Conservation (phyloP, 2,888 invertebrate genomes). For the Pyralis farinalis region DNA sequence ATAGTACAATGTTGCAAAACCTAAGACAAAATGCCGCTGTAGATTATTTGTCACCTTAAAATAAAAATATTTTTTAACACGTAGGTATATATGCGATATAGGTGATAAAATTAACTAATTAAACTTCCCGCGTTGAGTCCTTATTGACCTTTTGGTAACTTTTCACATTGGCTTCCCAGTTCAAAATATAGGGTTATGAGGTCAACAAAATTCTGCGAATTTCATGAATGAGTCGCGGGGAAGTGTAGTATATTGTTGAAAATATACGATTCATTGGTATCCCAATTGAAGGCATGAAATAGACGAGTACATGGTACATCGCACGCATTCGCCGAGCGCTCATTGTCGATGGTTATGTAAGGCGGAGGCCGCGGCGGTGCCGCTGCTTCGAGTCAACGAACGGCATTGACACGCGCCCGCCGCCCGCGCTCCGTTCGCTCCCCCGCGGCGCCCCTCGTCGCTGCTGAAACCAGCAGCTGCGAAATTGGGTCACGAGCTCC, state of each 20-base stretch:
- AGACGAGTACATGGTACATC: conserved; percentile 46
- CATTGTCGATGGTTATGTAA: conserved; percentile 80
- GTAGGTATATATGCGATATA: too few relatives aligned
- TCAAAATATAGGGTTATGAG: too few relatives aligned
- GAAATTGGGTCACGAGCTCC: conserved; percentile 78
- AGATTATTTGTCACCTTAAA: too few relatives aligned
- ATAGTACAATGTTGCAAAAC: too few relatives aligned
- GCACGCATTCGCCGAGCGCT: conserved; percentile 64
- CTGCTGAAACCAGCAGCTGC: conserved; percentile 80
- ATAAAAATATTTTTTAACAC: too few relatives aligned
- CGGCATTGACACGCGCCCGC: conserved; percentile 78
- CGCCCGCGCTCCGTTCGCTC: conserved; percentile 41
- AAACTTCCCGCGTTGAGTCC: too few relatives aligned
- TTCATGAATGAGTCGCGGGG: background rate
- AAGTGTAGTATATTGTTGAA: background rate
- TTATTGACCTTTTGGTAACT: too few relatives aligned
- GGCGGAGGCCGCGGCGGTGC: conserved; percentile 75
- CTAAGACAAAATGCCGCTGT: too few relatives aligned
- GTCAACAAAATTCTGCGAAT: background rate
- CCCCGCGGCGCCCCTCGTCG: conserved; percentile 50
- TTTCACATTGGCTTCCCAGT: background rate
- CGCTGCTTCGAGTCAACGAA: conserved; percentile 77
- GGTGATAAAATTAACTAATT: too few relatives aligned
- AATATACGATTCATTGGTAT: background rate
- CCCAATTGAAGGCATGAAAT: background rate